phyloP scores from a whole-genome alignment of 2,797 vertebrate genomes.

The Crypturellus tataupa region DNA sequence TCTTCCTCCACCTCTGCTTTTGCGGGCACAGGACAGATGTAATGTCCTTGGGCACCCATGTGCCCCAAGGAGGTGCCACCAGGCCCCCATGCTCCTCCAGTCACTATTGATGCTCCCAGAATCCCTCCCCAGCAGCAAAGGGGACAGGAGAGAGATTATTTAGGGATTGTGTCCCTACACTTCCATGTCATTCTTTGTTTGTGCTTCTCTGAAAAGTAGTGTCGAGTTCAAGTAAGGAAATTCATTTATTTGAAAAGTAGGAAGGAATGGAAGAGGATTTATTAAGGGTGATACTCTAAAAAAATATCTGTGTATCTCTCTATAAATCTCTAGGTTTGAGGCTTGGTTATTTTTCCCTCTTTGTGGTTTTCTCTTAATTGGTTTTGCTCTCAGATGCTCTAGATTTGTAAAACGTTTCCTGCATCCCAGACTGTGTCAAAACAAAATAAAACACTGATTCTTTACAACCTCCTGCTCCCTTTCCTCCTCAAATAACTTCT shows the following conservation, averaged over 20 bases:
- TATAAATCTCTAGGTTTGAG: neutral
- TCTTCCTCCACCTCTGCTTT: neutral
- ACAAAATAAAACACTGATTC: neutral
- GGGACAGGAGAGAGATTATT: neutral
- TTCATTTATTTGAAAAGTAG: neutral
- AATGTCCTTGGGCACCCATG: too few relatives aligned
- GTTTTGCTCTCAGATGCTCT: neutral
- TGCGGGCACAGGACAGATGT: too few relatives aligned
- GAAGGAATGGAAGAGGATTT: neutral
- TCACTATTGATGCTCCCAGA: too few relatives aligned
- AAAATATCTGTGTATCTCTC: too few relatives aligned
- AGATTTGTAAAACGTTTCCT: neutral
- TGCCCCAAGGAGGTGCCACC: too few relatives aligned
- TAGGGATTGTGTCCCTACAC: neutral
- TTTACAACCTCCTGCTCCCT: neutral
- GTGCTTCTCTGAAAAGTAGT: neutral
- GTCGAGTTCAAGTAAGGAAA: neutral
- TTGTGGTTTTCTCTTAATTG: neutral
- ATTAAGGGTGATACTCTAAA: neutral
- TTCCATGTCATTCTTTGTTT: neutral
- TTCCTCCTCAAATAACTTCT: neutral
- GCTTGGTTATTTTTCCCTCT: neutral
- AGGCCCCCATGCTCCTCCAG: too few relatives aligned
- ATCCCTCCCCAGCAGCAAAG: neutral
- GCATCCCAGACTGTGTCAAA: neutral